Evolutionary conservation across 1,140 invertebrate species (phyloP).

Genomic region (Drosophila virilis): DNA sequence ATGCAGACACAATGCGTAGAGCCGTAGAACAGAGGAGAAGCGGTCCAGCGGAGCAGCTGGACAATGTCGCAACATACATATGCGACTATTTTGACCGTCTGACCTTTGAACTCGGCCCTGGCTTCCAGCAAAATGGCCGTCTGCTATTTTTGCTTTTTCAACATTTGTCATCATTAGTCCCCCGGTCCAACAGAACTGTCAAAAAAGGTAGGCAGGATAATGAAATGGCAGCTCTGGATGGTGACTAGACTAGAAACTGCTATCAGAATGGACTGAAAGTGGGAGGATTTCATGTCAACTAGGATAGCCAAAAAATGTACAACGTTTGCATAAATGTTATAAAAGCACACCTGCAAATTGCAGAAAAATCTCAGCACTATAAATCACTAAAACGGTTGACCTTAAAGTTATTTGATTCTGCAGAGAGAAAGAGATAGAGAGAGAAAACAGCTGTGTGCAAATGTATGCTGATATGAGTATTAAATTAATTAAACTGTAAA

Average conservation of each 20-base stretch:
- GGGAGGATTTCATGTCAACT: slow-evolving; percentile 11
- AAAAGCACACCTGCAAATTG: slow-evolving; percentile 20
- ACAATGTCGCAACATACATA: slow-evolving; percentile 71
- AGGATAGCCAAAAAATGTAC: slow-evolving; percentile 18
- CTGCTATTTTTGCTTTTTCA: slow-evolving; percentile 49
- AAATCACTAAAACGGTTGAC: slow-evolving; percentile 30
- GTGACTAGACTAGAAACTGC: slow-evolving; percentile 20
- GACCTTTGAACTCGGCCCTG: slow-evolving; percentile 64
- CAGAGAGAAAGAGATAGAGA: neutral
- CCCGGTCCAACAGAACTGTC: slow-evolving; percentile 37
- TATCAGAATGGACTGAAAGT: neutral
- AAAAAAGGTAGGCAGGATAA: slow-evolving; percentile 29
- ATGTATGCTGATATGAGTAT: neutral
- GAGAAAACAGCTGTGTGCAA: neutral
- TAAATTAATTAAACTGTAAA: slow-evolving; percentile 6
- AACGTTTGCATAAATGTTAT: slow-evolving; percentile 27
- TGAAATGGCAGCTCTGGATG: slow-evolving; percentile 27
- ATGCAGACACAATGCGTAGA: slow-evolving; percentile 73
- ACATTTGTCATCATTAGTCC: slow-evolving; percentile 79
- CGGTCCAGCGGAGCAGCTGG: slow-evolving; percentile 28
- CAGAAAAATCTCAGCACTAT: slow-evolving; percentile 18
- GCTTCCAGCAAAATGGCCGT: slow-evolving; percentile 1
- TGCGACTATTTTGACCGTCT: slow-evolving; percentile 57
- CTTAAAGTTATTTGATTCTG: slow-evolving; percentile 6
- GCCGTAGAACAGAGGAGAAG: slow-evolving; percentile 11